Evolutionary conservation across 2,888 invertebrate species (phyloP), one percentile per base, ranked within the genome.

Genomic region (Hemaris fuciformis): DNA sequence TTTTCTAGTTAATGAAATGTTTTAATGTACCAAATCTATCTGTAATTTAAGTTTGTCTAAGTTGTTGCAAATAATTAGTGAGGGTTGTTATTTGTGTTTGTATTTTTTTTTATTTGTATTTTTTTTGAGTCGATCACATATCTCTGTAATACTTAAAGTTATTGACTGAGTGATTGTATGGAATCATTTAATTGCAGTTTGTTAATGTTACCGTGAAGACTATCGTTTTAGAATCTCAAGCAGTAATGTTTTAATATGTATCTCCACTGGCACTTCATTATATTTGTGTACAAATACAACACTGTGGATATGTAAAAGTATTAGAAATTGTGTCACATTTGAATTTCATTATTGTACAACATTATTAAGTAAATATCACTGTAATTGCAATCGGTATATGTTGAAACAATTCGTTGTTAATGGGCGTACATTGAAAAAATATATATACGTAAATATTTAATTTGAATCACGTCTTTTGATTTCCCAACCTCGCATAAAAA

Each of bases 371-470:
- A 34, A 53, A 61, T 25, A 71, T 77, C 81, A 83, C 79, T 83
- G 79, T 84, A 80, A 79, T 82, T 82, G 79, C 83, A 83, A 83
- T 79, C 76, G 77, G 27, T 53, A 80, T 80, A 80, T 87, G 88
- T 88, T 89, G 81, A 77, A 82, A 76, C 83, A 75, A 87, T 80
- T 85, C 88, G 84, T 89, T 91, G 85, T 91, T 91, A 83, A 88
- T 83, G 83, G 79, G 79, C 86, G 87, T 89, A 87, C 88, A 86
- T 83, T 80, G 81, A 85, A 87, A 85, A 78, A 82, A 90, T 38
- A 91, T 69, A 91, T 89, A 89, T 91, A 91, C 91, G 89, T 91
- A 91, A 90, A 89, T 89, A 91, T 91, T 91, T 90, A 90, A 90
- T 90, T 91, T 89, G 72, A 80, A 66, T 63, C 1, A 59, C 60